Evolutionary conservation across 2,888 invertebrate species (phyloP), one percentile per base, ranked within the genome.

Genomic region (Meloe dianella): DNA sequence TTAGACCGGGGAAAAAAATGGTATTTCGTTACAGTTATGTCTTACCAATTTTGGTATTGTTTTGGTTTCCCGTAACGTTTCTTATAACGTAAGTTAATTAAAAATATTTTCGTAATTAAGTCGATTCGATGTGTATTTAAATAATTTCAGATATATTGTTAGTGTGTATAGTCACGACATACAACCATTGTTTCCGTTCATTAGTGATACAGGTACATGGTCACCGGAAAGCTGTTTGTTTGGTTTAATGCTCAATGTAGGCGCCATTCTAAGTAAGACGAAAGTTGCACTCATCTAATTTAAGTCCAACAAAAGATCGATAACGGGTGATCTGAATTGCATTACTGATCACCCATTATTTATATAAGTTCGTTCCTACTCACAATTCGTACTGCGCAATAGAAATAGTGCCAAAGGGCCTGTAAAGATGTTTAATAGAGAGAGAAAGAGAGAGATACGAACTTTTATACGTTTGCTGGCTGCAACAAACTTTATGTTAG

Each of bases 161-260:
- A 89, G 91, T 4, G 88, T 91, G 0, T 74, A 86, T 35, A 83
- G 87, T 74, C 88, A 87, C 35, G 90, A 91, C 82, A 90, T 91
- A 51, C 88, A 88, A 35, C 88, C 89, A 58, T 84, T 87, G 57
- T 89, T 91, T 72, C 91, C 92, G 0, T 92, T 91, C 76, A 91
- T 92, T 71, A 91, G 91, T 69, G 90, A 90, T 78, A 89, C 90
- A 8, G 92, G 91, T 1, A 88, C 92, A 1, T 86, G 88, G 73
- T 86, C 90, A 0, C 92, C 93, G 4, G 92, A 93, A 79, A 91
- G 91, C 80, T 93, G 92, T 80, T 87, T 92, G 65, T 93, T 93
- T 81, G 90, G 90, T 0, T 90, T 92, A 81, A 84, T 91, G 30
- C 85, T 93, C 38, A 92, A 92, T 79, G 85, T 91, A 60, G 88